phyloP scores from a whole-genome alignment of 2,113 vertebrate genomes.

The Eleginops maclovinus region DNA sequence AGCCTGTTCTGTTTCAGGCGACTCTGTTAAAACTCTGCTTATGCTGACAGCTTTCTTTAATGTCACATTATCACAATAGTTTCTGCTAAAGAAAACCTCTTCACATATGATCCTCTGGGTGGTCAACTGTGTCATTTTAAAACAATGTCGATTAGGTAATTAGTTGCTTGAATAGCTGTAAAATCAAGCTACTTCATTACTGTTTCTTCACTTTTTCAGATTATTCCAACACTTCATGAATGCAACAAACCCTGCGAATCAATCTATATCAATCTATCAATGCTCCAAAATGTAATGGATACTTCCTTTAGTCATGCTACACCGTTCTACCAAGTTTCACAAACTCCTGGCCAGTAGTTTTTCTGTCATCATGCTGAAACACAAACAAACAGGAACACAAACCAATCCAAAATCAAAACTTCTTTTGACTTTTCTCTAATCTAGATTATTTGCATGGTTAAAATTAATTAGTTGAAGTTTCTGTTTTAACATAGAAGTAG shows the following conservation, averaged over 20 bases:
- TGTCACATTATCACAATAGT: not conserved
- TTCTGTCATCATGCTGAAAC: too few relatives aligned
- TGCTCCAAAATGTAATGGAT: too few relatives aligned
- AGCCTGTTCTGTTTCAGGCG: constrained; percentile 3
- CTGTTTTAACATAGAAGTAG: not conserved
- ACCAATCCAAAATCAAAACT: too few relatives aligned
- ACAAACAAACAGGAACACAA: too few relatives aligned
- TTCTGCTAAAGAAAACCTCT: not conserved
- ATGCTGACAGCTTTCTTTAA: not conserved
- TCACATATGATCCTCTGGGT: not conserved
- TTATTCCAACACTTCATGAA: too few relatives aligned
- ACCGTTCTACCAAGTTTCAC: too few relatives aligned
- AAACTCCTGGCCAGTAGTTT: too few relatives aligned
- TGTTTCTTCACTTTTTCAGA: too few relatives aligned
- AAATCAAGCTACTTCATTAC: not conserved
- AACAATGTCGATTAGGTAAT: not conserved
- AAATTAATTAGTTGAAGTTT: not conserved
- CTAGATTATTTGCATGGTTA: not conserved
- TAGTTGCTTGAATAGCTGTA: not conserved
- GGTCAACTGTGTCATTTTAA: not conserved
- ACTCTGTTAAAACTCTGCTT: not conserved
- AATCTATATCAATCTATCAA: too few relatives aligned
- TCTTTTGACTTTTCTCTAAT: not conserved
- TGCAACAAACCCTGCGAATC: too few relatives aligned
- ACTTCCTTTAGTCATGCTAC: too few relatives aligned